Evolutionary conservation across 1,140 invertebrate genomes (phyloP).

Genomic region (Melitaea cinxia): DNA sequence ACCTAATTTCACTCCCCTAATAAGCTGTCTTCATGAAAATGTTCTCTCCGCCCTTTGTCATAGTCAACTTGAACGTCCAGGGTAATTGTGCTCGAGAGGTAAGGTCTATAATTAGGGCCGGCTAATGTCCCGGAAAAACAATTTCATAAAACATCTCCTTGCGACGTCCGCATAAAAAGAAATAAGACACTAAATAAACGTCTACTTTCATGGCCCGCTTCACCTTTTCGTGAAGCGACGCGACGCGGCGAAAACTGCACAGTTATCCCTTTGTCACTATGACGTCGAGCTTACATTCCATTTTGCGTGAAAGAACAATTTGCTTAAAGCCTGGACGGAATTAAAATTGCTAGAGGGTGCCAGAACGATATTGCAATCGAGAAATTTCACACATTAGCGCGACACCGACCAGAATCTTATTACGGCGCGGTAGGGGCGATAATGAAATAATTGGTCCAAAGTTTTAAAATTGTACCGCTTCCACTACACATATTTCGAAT

Average conservation of each 20-base stretch:
- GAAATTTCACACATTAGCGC: conserved; percentile 40
- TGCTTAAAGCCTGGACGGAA: conserved; percentile 54
- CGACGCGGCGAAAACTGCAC: conserved; percentile 52
- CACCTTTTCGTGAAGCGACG: conserved; percentile 56
- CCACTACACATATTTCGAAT: conserved; percentile 44
- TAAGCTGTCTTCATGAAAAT: conserved; percentile 48
- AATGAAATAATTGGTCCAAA: conserved; percentile 45
- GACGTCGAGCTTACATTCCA: conserved; percentile 53
- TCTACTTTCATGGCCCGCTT: conserved; percentile 67
- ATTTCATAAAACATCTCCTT: conserved; percentile 80
- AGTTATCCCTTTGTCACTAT: conserved; percentile 56
- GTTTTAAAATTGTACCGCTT: conserved; percentile 42
- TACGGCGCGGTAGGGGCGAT: conserved; percentile 46
- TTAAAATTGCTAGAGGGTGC: conserved; percentile 58
- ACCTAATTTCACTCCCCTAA: conserved; percentile 35
- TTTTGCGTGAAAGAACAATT: conserved; percentile 68
- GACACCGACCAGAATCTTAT: conserved; percentile 41
- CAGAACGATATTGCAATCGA: conserved; percentile 51
- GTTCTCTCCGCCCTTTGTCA: conserved; percentile 61
- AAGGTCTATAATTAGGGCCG: conserved; percentile 72
- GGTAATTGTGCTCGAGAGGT: conserved; percentile 66
- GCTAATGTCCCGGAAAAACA: conserved; percentile 79
- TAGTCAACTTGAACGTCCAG: conserved; percentile 70
- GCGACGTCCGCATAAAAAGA: conserved; percentile 69
- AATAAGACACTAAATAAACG: conserved; percentile 78